Evolutionary conservation across 2,797 vertebrate species (phyloP).

Genomic region (Dermochelys coriacea): DNA sequence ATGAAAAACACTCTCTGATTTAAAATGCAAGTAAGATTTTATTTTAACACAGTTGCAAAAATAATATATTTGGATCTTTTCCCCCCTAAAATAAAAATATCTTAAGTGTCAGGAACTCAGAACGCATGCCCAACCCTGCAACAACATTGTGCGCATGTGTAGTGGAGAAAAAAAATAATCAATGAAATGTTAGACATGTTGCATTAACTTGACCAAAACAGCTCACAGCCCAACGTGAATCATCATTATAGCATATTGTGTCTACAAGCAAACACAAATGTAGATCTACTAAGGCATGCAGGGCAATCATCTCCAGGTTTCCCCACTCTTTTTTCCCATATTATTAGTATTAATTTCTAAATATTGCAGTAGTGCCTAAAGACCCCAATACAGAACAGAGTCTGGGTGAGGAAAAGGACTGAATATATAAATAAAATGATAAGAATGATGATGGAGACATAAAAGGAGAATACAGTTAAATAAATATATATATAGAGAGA

Average conservation of each 20-base stretch:
- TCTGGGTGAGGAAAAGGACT: not conserved
- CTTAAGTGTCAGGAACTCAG: fast-evolving
- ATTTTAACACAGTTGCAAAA: not conserved
- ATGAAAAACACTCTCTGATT: not conserved
- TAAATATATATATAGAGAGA: not conserved
- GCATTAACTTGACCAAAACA: not conserved
- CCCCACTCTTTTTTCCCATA: not conserved
- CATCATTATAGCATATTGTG: not conserved
- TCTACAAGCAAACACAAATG: not conserved
- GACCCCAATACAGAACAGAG: not conserved
- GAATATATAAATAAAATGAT: not conserved
- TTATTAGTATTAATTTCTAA: not conserved
- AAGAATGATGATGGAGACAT: not conserved
- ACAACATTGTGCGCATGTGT: not conserved
- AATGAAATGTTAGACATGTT: not conserved
- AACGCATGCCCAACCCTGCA: not conserved
- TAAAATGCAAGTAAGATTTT: not conserved
- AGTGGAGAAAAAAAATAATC: not conserved
- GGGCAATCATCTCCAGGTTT: not conserved
- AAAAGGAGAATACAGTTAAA: not conserved
- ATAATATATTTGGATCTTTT: not conserved
- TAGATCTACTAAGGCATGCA: not conserved
- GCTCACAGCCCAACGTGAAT: not conserved
- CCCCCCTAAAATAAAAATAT: not conserved
- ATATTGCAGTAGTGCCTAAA: not conserved